Evolutionary conservation across 2,888 invertebrate genomes (phyloP), one percentile per base, ranked within the genome.

Genomic region (Zele albiditarsus): DNA sequence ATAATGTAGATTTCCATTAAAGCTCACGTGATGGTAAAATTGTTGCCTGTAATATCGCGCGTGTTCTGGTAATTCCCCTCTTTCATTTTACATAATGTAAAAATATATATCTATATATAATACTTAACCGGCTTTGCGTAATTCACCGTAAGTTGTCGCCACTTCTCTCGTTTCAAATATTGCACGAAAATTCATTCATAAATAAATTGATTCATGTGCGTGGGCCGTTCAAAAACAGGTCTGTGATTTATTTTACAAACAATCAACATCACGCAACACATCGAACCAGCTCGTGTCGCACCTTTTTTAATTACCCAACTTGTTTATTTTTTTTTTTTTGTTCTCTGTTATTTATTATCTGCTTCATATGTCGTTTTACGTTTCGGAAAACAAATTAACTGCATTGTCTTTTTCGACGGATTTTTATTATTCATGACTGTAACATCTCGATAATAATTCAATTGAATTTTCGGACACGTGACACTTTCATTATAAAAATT

Each of bases 121-220:
- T 28, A 31, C 20, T 20, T n/a, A 28, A 33, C 20, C n/a, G 25
- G 62, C 28, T 62, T 62, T 27, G 16, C 16, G 2, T 25, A 28
- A 63, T 63, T 63, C 20, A 12, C 63, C 63, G 63, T 38, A 38
- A 20, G 63, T 63, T 23, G 63, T n/a, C 63, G 63, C 63, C 63
- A 63, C 63, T 63, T 63, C 12, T 63, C 20, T 63, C 31, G 12
- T 31, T 23, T 62, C n/a, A 5, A 53, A 3, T 20, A 53, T n/a
- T 20, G 33, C 63, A 38, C 23, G 53, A 28, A 27, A 60, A 60
- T 60, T 60, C 60, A 60, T 60, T 60, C 60, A 60, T 28, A 27
- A 53, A 53, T 20, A 53, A 53, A 53, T 20, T 53, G 53, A 53
- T 38, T 8, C 63, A 63, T 23, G 63, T 63, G 63, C 38, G 63